These are phyloP conservation scores for Eulemur coronatus DNA, from an alignment of 2,797 vertebrate genomes.

Conservation along the genomic window DNA sequence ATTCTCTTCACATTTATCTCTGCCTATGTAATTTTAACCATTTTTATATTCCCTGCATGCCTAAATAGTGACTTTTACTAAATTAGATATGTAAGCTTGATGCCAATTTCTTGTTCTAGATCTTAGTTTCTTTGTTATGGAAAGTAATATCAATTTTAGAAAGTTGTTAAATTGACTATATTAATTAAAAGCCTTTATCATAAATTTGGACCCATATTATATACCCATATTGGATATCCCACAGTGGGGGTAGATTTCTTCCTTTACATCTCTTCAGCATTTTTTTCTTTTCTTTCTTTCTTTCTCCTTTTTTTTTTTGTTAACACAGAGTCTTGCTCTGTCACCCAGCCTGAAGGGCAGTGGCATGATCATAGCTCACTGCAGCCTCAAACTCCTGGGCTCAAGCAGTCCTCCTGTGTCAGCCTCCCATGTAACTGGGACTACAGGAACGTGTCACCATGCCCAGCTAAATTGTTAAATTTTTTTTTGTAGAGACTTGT, in stretches of 20 bases:
- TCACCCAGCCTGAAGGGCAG: background rate
- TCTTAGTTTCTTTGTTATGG: background rate
- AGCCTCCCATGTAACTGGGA: background rate
- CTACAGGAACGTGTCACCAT: background rate
- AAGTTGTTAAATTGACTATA: background rate
- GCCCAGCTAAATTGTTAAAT: background rate
- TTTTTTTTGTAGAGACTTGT: background rate
- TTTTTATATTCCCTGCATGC: background rate
- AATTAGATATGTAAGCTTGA: background rate
- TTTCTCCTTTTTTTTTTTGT: background rate
- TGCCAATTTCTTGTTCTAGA: background rate
- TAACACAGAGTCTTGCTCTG: background rate
- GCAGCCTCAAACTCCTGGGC: background rate
- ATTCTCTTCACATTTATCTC: background rate
- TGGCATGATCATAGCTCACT: background rate
- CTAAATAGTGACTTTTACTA: background rate
- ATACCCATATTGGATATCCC: background rate
- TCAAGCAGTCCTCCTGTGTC: background rate
- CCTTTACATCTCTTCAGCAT: background rate
- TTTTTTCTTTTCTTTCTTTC: background rate
- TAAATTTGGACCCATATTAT: background rate
- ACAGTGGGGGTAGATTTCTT: background rate
- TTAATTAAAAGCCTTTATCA: background rate
- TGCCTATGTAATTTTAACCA: background rate
- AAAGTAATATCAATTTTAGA: background rate